These are phyloP conservation scores for Lithophane leautieri DNA, from an alignment of 2,888 invertebrate genomes.

Conservation along the genomic window DNA sequence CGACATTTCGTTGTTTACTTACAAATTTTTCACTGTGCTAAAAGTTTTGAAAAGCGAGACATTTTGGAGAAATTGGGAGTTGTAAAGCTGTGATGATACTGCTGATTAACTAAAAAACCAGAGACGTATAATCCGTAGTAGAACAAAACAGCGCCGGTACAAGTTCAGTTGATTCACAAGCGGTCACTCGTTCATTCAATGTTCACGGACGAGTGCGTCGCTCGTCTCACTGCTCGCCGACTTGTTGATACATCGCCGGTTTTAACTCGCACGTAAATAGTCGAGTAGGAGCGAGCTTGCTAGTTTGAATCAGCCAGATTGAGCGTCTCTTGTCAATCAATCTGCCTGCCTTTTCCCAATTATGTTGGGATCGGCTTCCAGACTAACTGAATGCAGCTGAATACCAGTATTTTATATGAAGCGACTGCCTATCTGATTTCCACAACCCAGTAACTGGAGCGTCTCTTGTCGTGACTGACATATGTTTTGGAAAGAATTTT, in stretches of 20 bases:
- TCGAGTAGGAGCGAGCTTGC: conserved; percentile 21
- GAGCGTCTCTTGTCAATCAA: not conserved
- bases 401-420: no score
- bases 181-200: conserved; percentile 58
- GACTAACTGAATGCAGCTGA: no score
- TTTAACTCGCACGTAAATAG: conserved; percentile 51
- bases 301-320: conserved; percentile 27
- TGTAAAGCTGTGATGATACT: not conserved
- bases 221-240: conserved; percentile 66
- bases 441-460: not conserved
- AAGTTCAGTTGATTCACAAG: conserved; percentile 64
- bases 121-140: not conserved
- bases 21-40: not conserved
- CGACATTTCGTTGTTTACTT: conserved; percentile 1
- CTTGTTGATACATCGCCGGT: conserved; percentile 70
- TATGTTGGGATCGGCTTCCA: no score
- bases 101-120: not conserved
- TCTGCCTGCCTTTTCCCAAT: no score
- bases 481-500: conserved; percentile 9
- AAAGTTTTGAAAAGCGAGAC: not conserved
- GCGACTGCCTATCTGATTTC: no score
- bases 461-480: not conserved
- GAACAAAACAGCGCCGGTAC: conserved; percentile 22
- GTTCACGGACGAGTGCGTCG: conserved; percentile 59
- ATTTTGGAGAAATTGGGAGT: not conserved